Percentiles rank a stretch among this genome's conserved stretches.
These are phyloP conservation scores for Lomographa bimaculata DNA, from an alignment of 2,888 invertebrate genomes.

Conservation along the genomic window DNA sequence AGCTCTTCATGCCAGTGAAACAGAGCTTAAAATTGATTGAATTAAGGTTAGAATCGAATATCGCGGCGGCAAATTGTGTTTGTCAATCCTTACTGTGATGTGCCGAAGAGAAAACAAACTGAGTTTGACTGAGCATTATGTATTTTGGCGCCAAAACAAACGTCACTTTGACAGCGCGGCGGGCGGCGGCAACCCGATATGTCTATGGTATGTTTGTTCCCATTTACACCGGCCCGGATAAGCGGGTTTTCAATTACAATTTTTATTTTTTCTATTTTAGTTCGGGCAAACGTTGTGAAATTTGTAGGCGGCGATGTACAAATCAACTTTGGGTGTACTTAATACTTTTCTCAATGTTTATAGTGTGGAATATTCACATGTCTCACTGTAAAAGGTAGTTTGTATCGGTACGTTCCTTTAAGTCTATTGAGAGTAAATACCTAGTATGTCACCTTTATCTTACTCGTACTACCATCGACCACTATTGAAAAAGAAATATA, in stretches of 20 bases:
- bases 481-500: too few relatives aligned
- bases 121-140: slow-evolving; percentile 78
- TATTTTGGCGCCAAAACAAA: slow-evolving; percentile 84
- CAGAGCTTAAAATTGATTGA: slow-evolving; percentile 49
- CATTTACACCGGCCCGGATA: slow-evolving; percentile 74
- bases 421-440: too few relatives aligned
- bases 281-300: slow-evolving; percentile 25
- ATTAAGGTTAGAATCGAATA: slow-evolving; percentile 19
- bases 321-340: slow-evolving; percentile 13
- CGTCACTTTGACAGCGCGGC: slow-evolving; percentile 81
- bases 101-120: slow-evolving; percentile 81
- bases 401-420: too few relatives aligned
- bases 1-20: slow-evolving; percentile 21
- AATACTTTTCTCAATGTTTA: slow-evolving; percentile 11
- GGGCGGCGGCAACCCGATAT: slow-evolving; percentile 79
- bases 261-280: slow-evolving; percentile 47
- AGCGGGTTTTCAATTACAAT: slow-evolving; percentile 74
- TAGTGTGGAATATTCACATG: slow-evolving; percentile 10
- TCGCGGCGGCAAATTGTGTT: slow-evolving; percentile 45
- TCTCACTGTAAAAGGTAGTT: too few relatives aligned
- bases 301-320: slow-evolving; percentile 15
- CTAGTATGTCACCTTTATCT: too few relatives aligned
- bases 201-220: slow-evolving; percentile 75
- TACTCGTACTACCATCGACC: not conserved
- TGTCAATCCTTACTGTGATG: slow-evolving; percentile 65